Evolutionary conservation across 1,140 invertebrate species (phyloP).

Genomic region (Eupeodes corollae): DNA sequence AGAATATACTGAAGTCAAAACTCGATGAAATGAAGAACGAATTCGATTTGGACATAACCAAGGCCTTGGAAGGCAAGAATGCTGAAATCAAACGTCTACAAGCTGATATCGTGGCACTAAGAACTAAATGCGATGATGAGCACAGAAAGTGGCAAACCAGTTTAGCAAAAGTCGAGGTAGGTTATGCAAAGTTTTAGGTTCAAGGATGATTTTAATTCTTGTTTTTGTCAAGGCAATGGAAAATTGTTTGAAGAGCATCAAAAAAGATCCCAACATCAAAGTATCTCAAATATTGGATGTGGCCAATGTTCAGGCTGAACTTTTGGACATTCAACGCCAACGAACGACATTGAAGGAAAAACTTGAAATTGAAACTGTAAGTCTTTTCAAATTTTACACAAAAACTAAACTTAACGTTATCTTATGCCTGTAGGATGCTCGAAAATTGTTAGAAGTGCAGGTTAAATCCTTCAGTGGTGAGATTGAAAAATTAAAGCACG

Average conservation of each 20-base stretch:
- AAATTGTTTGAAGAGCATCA: slow-evolving; percentile 37
- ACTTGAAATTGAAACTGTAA: slow-evolving; percentile 36
- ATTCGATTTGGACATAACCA: slow-evolving; percentile 28
- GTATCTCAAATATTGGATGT: slow-evolving; percentile 36
- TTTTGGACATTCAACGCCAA: slow-evolving; percentile 39
- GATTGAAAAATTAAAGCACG: slow-evolving; percentile 45
- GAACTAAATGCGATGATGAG: slow-evolving; percentile 19
- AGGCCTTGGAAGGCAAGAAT: slow-evolving; percentile 30
- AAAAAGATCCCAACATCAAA: slow-evolving; percentile 36
- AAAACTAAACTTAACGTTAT: neutral
- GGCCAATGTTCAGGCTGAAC: slow-evolving; percentile 41
- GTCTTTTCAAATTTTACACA: neutral
- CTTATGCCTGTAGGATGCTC: slow-evolving; percentile 7
- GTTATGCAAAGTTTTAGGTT: neutral
- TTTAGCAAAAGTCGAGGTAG: slow-evolving; percentile 27
- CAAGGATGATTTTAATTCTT: neutral
- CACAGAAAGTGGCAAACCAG: slow-evolving; percentile 27
- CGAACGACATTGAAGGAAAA: slow-evolving; percentile 31
- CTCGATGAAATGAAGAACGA: slow-evolving; percentile 34
- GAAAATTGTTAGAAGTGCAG: slow-evolving; percentile 20
- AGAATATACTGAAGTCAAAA: slow-evolving; percentile 38
- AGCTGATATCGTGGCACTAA: slow-evolving; percentile 23
- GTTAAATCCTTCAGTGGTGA: slow-evolving; percentile 19
- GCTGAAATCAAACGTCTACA: slow-evolving; percentile 35
- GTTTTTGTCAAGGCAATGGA: slow-evolving; percentile 24